Evolutionary conservation across 2,888 invertebrate species (phyloP), one percentile per base, ranked within the genome.

Genomic region (Cheilosia soror): DNA sequence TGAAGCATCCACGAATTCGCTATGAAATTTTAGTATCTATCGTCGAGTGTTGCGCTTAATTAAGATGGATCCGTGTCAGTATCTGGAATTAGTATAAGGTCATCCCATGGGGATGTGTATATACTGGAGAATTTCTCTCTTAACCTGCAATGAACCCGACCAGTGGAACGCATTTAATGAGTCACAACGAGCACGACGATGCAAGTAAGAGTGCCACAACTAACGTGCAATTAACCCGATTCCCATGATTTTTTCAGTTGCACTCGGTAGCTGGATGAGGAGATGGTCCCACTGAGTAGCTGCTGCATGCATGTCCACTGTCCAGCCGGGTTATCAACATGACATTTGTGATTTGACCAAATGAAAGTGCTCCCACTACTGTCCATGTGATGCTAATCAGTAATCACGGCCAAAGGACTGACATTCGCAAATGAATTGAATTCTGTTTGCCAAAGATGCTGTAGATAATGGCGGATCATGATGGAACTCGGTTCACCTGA

Each of bases 151-250:
- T 81, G 84, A 84, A 71, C 80, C 58, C 49, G 27, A 65, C 44
- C 25, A 76, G 33, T 76, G 40, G 44, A 71, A 84, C 83, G 83
- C 83, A 79, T 73, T 63, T 79, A 69, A 44, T 68, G 79, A 75
- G 72, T 78, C 72, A 72, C 66, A 55, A 66, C 53, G 44, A 49
- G 58, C 66, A 77, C 53, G 73, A 49, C 58, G n/a, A 29, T 33
- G 44, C 73, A 60, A 89, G 89, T 90, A 91, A 91, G 90, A 91
- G 90, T 91, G 90, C 91, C 91, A 89, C 91, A 62, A 72, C 78
- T 57, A 89, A 44, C 33, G 89, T 90, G 89, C 91, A 91, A 91
- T 91, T 91, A 91, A 90, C 91, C 91, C 89, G 90, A 89, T 91
- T 91, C 91, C 90, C 91, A 90, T 89, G 89, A 87, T 88, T 66